Conservation (phyloP, 1,140 invertebrate genomes). For the Ceratina japonica region DNA sequence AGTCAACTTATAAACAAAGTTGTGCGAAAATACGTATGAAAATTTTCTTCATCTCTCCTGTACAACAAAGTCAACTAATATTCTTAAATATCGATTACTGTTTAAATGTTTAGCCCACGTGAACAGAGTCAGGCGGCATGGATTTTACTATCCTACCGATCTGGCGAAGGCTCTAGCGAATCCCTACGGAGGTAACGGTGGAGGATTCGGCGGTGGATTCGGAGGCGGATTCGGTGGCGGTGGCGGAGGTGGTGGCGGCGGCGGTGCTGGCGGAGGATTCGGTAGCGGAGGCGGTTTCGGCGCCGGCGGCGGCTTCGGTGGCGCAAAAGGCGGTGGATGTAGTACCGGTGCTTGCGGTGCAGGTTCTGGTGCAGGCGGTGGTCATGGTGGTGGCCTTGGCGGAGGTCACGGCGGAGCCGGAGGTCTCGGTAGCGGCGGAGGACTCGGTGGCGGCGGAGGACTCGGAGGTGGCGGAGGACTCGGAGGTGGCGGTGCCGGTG, state of each 20-base stretch:
- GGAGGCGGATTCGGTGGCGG: slow-evolving; percentile 19
- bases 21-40: too few species aligned
- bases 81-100: too few species aligned
- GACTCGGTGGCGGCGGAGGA: background rate
- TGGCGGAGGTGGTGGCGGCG: background rate
- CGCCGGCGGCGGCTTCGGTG: background rate
- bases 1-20: too few species aligned
- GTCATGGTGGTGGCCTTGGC: slow-evolving; percentile 10
- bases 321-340: background rate
- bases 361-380: slow-evolving; percentile 14
- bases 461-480: background rate
- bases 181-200: background rate
- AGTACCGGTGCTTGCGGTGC: slow-evolving; percentile 5
- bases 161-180: slow-evolving; percentile 48
- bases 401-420: slow-evolving; percentile 14
- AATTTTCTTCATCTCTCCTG: too few species aligned
- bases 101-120: slow-evolving; percentile 16
- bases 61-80: too few species aligned
- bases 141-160: slow-evolving; percentile 42
- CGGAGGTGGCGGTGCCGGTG: background rate
- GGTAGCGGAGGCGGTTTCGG: slow-evolving; percentile 10
- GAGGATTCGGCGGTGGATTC: slow-evolving; percentile 20
- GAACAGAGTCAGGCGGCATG: background rate
- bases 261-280: slow-evolving; percentile 1
- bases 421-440: background rate